Base-by-base conservation (phyloP, 2,797 vertebrate genomes). In the Neopelma chrysocephalum region DNA sequence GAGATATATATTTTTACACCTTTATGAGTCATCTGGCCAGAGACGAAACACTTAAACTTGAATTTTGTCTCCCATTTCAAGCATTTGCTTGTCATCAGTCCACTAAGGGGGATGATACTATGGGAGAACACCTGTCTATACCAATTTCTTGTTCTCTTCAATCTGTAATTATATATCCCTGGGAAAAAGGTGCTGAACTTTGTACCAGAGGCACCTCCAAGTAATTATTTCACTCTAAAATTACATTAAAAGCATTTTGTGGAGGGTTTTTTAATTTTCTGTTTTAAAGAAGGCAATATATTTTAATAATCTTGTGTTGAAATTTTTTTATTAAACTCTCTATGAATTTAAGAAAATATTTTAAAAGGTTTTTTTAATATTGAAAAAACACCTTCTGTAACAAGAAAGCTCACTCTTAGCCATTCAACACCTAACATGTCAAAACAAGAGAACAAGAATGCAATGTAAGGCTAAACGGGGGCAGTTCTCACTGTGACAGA, bases 401-500 rank as follows among this genome's bases (percentile, higher is more conserved):
- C 60, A 93, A 87, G 83, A 85, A 94, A 71, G 8, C 34, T 73
- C 72, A 75, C 45, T 93, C 43, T 81, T 61, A 77, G 68, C 60
- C 61, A 27, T 66, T 92, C 89, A 82, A 71, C 84, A 82, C 48
- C 64, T 85, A 53, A 68, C 76, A 64, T 53, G 89, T 94, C 88
- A 91, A 84, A 95, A 78, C 6, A 16, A 27, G 82, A 81, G 88
- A 73, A 90, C 0, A 6, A 91, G 72, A 2, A 5, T 8, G 58
- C 54, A 65, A 43, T 19, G 38, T n/a, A 81, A 86, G 73, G 90
- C 65, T 90, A 88, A 95, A 80, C 93, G 20, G 65, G 64, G 54
- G 42, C 73, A 93, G 79, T 54, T 94, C 82, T 94, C 85, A 82
- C 50, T 78, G 58, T 92, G 76, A 95, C 95, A 89, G 75, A 92